Evolutionary conservation across 2,888 invertebrate genomes (phyloP), one percentile per base, ranked within the genome.

Genomic region (Helobdella robusta): DNA sequence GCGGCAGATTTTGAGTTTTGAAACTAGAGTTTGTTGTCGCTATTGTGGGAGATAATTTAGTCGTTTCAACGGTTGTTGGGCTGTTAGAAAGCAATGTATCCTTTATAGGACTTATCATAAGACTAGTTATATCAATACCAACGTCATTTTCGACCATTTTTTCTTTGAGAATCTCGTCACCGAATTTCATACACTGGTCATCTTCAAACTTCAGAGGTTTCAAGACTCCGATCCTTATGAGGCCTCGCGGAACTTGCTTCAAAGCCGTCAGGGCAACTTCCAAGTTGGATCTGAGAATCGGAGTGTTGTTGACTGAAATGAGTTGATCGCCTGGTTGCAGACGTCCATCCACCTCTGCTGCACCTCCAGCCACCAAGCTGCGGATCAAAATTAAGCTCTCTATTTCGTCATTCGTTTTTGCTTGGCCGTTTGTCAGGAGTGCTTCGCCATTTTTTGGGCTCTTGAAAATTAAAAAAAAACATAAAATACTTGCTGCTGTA

Each of bases 301-400:
- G 86, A 72, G 86, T 91, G 71, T 93, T 91, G 80, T 98, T 97
- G 70, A 98, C 95, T 71, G 78, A 80, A 34, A 84, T 75, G 59
- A 83, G 76, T 25, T 98, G 85, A 82, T 98, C 98, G 1, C 98
- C 98, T 1, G 98, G 98, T 71, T 97, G 92, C 67, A 98, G 85
- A 25, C 94, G 85, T 18, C 97, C 97, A 80, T 97, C 97, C 73
- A 89, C 84, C 79, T 94, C 92, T 50, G 98, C 98, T 60, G 95
- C 94, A 28, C 98, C 98, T 60, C 95, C 97, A 30, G 97, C 97
- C 68, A 98, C 98, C 73, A 98, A 84, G 73, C 94, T 94, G 72
- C 95, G 86, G 78, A 98, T 94, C 73, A 98, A 95, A 77, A 98
- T 97, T 76, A 98, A 88, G 68, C 94, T 94, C 81, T 95, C 93